Conservation (phyloP, 2,113 vertebrate genomes). For the Labrus mixtus region DNA sequence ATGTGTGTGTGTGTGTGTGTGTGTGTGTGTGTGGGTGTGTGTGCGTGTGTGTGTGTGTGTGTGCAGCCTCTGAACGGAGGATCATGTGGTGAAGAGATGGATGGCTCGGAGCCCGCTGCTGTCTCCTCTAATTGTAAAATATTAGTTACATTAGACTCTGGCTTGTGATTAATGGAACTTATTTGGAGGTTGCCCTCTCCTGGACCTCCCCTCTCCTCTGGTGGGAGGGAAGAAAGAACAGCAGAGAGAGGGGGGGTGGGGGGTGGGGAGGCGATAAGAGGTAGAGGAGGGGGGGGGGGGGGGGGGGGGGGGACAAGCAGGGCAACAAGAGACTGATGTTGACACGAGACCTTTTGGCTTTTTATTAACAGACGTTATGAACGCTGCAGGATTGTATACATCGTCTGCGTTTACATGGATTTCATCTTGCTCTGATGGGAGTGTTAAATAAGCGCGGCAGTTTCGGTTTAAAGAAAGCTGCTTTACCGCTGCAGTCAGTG, state of each 20-base stretch:
- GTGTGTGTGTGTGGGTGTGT: constrained; percentile 8
- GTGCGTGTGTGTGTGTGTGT: constrained; percentile 10
- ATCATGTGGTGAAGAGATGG: constrained; percentile 97
- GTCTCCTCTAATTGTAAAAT: constrained; percentile 99
- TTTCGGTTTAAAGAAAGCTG: no score
- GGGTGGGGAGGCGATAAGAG: constrained; percentile 68
- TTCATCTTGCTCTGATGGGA: background rate
- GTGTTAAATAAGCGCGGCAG: constrained; percentile 3
- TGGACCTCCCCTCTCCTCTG: constrained; percentile 88
- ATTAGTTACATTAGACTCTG: constrained; percentile 99
- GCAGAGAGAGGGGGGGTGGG: constrained; percentile 76
- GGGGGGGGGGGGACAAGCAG: constrained; percentile 34
- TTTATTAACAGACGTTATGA: constrained; percentile 45
- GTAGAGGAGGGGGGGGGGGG: constrained; percentile 32
- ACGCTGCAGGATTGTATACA: constrained; percentile 21
- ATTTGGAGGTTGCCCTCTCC: constrained; percentile 97
- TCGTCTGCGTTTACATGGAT: constrained; percentile 32
- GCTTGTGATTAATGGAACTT: constrained; percentile 99
- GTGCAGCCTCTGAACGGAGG: constrained; percentile 90
- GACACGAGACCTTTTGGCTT: constrained; percentile 62
- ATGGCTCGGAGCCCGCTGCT: constrained; percentile 95
- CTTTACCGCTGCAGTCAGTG: no score
- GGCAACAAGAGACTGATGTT: constrained; percentile 79
- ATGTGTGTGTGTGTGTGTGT: constrained; percentile 18
- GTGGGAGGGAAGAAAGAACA: constrained; percentile 68